Base-by-base conservation (phyloP, 2,888 invertebrate species). In the Metopia argyrocephala region DNA sequence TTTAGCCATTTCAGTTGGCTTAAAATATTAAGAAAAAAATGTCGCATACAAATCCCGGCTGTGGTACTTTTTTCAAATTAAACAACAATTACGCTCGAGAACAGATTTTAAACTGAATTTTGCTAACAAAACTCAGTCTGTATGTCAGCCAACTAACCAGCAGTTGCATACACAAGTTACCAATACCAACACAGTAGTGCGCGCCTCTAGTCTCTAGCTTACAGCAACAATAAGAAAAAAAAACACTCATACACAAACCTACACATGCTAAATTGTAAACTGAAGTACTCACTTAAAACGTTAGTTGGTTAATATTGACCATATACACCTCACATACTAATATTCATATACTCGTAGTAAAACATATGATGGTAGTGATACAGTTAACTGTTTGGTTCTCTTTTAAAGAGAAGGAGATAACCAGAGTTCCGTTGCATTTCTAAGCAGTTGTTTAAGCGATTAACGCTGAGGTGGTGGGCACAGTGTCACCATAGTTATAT, bases 21-120 rank as follows among this genome's bases (percentile, higher is more conserved):
- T 70, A 57, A 38, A 38, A 38, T 38, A 2, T 15, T 38, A 38
- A 3, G 15, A 12, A 38, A 21, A 74, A 56, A 78, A 61, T 45
- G 57, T 59, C 54, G 66, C 65, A 64, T 64, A 75, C 57, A 65
- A 65, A 28, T 66, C 71, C 65, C 76, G 79, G 45, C 71, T 50
- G 20, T n/a, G 54, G 27, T 52, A 70, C 65, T 59, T 61, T 46
- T 31, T 20, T 20, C 4, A 52, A 56, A 56, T 74, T 62, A 61
- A 54, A 84, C 85, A 82, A 85, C 85, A 79, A 83, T 82, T 84
- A 78, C 85, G 84, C 83, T 78, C 86, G 85, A 86, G 86, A 85
- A 86, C 86, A 85, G 85, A 86, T 84, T 84, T 83, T 79, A 83
- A 86, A 86, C 85, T 86, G 84, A 86, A 84, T 82, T 73, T 81